Percentiles rank a stretch among this genome's conserved stretches.
phyloP scores from a whole-genome alignment of 1,140 invertebrate species.

The Drosophila mayri region DNA sequence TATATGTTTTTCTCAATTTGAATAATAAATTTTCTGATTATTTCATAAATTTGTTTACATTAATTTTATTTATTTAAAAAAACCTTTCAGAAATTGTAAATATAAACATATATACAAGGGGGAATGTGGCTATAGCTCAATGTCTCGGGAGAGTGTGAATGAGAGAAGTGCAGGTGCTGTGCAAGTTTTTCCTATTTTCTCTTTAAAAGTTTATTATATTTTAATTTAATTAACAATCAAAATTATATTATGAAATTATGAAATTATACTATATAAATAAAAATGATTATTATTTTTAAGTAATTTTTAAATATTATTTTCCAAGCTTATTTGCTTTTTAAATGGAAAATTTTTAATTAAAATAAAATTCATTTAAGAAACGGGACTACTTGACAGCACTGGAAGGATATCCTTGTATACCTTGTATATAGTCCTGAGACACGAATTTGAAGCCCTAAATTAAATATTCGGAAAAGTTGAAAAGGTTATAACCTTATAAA shows the following conservation, averaged over 20 bases:
- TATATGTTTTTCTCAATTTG: neutral
- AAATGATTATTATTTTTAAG: neutral
- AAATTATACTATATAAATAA: neutral
- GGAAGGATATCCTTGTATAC: slow-evolving; percentile 9
- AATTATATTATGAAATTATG: neutral
- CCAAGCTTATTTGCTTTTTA: too few relatives aligned
- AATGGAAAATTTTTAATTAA: neutral
- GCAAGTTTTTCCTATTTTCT: neutral
- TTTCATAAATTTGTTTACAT: too few relatives aligned
- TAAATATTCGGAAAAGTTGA: neutral
- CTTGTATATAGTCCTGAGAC: neutral
- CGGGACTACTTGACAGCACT: neutral
- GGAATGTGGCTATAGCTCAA: neutral
- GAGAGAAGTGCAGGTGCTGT: neutral
- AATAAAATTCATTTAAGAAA: neutral
- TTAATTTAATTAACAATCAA: neutral
- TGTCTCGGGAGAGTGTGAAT: slow-evolving; percentile 5
- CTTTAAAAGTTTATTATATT: too few relatives aligned
- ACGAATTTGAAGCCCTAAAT: neutral
- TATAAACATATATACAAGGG: neutral
- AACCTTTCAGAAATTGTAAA: neutral
- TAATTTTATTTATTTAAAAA: neutral
- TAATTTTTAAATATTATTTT: neutral
- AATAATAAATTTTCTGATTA: neutral
- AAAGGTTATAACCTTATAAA: neutral